Evolutionary conservation across 2,113 vertebrate genomes (phyloP), one percentile per base, ranked within the genome.

Genomic region (Gambusia affinis): DNA sequence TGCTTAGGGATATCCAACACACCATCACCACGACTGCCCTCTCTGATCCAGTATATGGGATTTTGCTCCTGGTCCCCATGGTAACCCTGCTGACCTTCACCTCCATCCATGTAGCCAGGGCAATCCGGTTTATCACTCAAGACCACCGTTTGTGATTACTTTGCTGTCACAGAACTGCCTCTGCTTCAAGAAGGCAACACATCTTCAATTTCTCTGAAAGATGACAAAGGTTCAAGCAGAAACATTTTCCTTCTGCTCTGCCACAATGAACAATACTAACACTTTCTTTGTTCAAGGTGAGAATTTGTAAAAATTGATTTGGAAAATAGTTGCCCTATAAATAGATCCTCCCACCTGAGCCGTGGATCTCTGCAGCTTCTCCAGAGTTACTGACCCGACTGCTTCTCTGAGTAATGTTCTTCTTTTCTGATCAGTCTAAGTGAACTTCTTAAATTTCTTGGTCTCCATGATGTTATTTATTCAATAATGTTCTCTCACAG

Each of bases 51-150:
- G n/a, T 51, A 75, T 39, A 75, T 39, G 17, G 19, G 68, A 39
- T 61, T 12, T 42, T 39, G 1, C 60, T 39, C 33, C 29, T 0
- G 60, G 68, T 75, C 37, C 8, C 70, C 14, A 64, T 60, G 57
- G 65, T 62, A 76, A 76, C 35, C 37, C 12, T 60, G 47, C 30
- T 68, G 44, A 76, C 64, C 44, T 39, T 63, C 33, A 85, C 67
- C n/a, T 51, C 64, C 60, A 11, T 69, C 0, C 12, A 14, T 11
- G 19, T 54, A 29, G 37, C 28, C 29, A 67, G 35, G 60, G 57
- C 42, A 62, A 27, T 64, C 14, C 11, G 10, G 30, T 72, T 76
- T 31, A 54, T 73, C 27, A 61, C 29, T 69, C 24, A 54, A 30
- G 29, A 42, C 30, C 28, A 27, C 60, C 31, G 61, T 19, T n/a